Conservation (phyloP, 2,113 vertebrate genomes). For the Catharus fuscescens region DNA sequence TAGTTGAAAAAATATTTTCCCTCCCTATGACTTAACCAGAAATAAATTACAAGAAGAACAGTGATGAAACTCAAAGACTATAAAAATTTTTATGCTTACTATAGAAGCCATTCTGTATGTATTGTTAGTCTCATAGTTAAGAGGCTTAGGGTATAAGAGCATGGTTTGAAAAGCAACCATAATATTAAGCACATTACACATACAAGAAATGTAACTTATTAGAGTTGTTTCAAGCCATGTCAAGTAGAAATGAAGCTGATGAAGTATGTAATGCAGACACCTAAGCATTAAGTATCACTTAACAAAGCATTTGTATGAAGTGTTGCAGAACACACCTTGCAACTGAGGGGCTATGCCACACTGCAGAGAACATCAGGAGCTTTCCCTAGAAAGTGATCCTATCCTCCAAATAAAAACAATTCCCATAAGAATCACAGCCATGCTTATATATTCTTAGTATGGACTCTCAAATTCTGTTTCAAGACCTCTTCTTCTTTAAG, state of each 20-base stretch:
- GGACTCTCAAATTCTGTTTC: neutral
- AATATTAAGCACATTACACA: neutral
- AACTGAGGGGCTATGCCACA: neutral
- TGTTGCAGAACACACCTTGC: neutral
- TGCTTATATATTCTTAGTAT: neutral
- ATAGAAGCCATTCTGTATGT: neutral
- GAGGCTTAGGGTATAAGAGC: neutral
- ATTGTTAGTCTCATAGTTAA: neutral
- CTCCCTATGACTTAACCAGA: neutral
- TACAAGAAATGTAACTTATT: neutral
- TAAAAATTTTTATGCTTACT: neutral
- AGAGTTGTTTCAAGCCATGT: conserved; percentile 11
- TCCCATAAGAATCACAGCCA: neutral
- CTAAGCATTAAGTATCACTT: neutral
- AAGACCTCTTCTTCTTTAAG: neutral
- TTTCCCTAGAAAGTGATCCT: neutral
- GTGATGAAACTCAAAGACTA: neutral
- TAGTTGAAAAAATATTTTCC: neutral
- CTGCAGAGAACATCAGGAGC: neutral
- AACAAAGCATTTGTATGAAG: neutral
- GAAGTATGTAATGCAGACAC: neutral
- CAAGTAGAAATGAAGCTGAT: conserved; percentile 7
- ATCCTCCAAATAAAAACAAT: neutral
- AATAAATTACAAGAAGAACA: neutral
- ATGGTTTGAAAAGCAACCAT: neutral